Percentiles rank a stretch among this genome's conserved stretches.
Conservation (phyloP, 2,888 invertebrate species). For the Emmelina monodactyla region DNA sequence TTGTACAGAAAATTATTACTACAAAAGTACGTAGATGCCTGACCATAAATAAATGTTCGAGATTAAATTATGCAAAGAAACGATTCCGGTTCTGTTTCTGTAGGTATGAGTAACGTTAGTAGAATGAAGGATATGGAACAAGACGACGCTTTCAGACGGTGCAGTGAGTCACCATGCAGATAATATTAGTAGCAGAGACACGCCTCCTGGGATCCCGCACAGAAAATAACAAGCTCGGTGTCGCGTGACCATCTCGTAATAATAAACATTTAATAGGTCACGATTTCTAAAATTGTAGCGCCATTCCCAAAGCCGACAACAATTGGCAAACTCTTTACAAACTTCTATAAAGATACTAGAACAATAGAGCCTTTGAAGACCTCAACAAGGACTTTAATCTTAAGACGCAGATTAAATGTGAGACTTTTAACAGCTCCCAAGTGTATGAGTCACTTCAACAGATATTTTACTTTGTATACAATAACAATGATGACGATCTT, state of each 20-base stretch:
- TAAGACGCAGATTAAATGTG: slow-evolving; percentile 24
- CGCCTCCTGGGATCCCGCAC: slow-evolving; percentile 56
- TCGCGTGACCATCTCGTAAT: slow-evolving; percentile 56
- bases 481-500: slow-evolving; percentile 31
- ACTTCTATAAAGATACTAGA: neutral
- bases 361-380: slow-evolving; percentile 2
- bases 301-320: neutral
- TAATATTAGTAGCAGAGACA: slow-evolving; percentile 60
- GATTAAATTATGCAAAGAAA: too few relatives aligned
- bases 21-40: too few relatives aligned
- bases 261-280: slow-evolving; percentile 30
- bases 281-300: slow-evolving; percentile 17
- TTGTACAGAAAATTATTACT: too few relatives aligned
- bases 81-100: slow-evolving; percentile 59
- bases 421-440: slow-evolving; percentile 24
- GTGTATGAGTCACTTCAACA: slow-evolving; percentile 25
- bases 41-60: too few relatives aligned
- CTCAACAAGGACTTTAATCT: slow-evolving; percentile 7
- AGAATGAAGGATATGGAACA: slow-evolving; percentile 60
- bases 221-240: slow-evolving; percentile 49
- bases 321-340: neutral
- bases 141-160: slow-evolving; percentile 56
- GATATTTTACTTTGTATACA: slow-evolving; percentile 36
- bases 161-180: slow-evolving; percentile 48
- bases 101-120: slow-evolving; percentile 52